phyloP scores from a whole-genome alignment of 2,888 invertebrate species.

The Conchocele bisecta region DNA sequence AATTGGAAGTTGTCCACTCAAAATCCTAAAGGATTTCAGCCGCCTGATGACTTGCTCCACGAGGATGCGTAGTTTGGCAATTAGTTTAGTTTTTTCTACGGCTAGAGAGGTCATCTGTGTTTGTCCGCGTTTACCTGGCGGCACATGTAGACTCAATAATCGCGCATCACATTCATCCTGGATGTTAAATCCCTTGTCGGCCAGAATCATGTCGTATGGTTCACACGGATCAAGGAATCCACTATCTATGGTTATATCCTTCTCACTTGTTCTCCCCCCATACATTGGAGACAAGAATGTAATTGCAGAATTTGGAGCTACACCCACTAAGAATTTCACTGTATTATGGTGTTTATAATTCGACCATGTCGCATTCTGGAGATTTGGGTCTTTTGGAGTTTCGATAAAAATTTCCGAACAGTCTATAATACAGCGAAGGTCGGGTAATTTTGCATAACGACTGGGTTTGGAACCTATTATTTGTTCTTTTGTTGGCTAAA shows the following conservation, averaged over 20 bases:
- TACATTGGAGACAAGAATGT: slow-evolving; percentile 48
- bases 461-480: slow-evolving; percentile 2
- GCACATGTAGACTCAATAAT: not conserved
- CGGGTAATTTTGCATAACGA: slow-evolving; percentile 2
- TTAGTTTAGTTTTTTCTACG: slow-evolving; percentile 1
- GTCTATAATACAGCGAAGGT: slow-evolving; percentile 32
- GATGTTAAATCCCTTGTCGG: slow-evolving; percentile 28
- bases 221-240: slow-evolving; percentile 36
- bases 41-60: slow-evolving; percentile 22
- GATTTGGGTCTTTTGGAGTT: slow-evolving; percentile 27
- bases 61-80: slow-evolving; percentile 2
- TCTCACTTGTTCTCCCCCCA: slow-evolving; percentile 52
- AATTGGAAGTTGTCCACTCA: slow-evolving; percentile 4
- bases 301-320: slow-evolving; percentile 49
- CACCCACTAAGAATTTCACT: slow-evolving; percentile 52
- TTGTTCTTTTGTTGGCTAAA: slow-evolving; percentile 14
- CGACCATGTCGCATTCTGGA: slow-evolving; percentile 45
- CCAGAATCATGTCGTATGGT: slow-evolving; percentile 50
- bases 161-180: slow-evolving; percentile 17
- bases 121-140: slow-evolving; percentile 20
- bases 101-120: slow-evolving; percentile 18
- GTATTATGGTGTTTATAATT: slow-evolving; percentile 56
- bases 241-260: slow-evolving; percentile 48
- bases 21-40: slow-evolving; percentile 3
- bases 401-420: slow-evolving; percentile 44